phyloP scores from a whole-genome alignment of 2,113 vertebrate genomes.

The Suncus etruscus region DNA sequence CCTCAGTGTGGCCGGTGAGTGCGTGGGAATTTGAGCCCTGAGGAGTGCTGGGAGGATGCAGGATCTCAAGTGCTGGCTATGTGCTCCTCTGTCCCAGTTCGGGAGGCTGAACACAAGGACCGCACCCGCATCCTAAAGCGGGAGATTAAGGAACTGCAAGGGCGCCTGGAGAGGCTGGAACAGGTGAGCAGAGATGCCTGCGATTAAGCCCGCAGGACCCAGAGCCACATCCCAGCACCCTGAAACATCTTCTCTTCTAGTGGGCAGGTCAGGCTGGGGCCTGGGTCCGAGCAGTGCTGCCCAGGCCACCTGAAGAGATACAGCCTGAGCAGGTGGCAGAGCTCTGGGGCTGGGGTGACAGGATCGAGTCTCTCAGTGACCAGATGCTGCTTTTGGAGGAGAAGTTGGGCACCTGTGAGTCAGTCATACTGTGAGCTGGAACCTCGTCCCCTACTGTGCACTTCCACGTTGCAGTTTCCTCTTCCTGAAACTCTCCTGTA shows the following conservation, averaged over 20 bases:
- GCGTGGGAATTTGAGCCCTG: not conserved
- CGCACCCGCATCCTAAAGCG: not conserved
- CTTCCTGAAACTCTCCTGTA: not conserved
- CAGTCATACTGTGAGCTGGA: slow-evolving; percentile 51
- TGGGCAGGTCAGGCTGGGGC: slow-evolving; percentile 74
- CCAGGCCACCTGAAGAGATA: slow-evolving; percentile 76
- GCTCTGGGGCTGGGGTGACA: slow-evolving; percentile 79
- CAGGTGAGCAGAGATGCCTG: slow-evolving; percentile 65
- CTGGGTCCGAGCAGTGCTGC: slow-evolving; percentile 77
- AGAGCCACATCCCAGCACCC: not conserved
- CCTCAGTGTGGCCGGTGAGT: slow-evolving; percentile 72
- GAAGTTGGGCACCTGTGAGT: slow-evolving; percentile 83
- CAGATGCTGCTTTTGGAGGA: slow-evolving; percentile 85
- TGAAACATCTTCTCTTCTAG: slow-evolving; percentile 31
- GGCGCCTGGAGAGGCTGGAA: slow-evolving; percentile 81
- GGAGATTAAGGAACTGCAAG: slow-evolving; percentile 75
- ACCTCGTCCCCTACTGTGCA: not conserved
- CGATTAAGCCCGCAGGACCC: fast-evolving
- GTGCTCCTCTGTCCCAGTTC: slow-evolving; percentile 46
- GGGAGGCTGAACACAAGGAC: slow-evolving; percentile 41
- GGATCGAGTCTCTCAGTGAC: slow-evolving; percentile 84
- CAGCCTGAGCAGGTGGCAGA: slow-evolving; percentile 75
- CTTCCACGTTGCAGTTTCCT: not conserved
- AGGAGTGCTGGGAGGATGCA: fast-evolving
- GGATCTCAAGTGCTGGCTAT: fast-evolving